Conservation (phyloP, 2,888 invertebrate genomes). For the Nudaria mundana region DNA sequence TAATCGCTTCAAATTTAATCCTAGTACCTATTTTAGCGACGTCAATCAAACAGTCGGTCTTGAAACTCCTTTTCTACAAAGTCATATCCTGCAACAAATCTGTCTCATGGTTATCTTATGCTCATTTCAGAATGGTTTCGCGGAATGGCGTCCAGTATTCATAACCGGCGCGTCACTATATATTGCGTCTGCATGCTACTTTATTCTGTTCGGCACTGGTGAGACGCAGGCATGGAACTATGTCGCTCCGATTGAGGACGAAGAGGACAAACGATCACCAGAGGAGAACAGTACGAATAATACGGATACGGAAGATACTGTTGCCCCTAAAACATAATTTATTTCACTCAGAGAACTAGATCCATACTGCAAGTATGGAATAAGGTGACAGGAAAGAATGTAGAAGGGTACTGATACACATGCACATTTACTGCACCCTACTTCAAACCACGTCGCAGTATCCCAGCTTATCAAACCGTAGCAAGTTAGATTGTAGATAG, state of each 20-base stretch:
- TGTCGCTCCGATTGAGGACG: constrained; percentile 48
- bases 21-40: no score
- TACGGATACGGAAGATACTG: constrained; percentile 58
- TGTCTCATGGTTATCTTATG: not conserved
- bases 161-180: constrained; percentile 87
- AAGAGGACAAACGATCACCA: constrained; percentile 55
- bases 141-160: constrained; percentile 88
- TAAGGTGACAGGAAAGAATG: constrained; percentile 5
- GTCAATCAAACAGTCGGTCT: no score
- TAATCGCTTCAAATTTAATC: no score
- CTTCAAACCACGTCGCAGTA: no score
- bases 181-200: constrained; percentile 84
- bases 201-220: constrained; percentile 86
- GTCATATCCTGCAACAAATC: no score
- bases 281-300: constrained; percentile 25
- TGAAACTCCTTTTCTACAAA: no score
- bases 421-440: no score
- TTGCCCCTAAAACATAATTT: constrained; percentile 56
- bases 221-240: constrained; percentile 88
- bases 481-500: no score
- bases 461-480: no score
- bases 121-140: constrained; percentile 85
- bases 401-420: not conserved
- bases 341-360: not conserved
- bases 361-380: constrained; percentile 9